These are phyloP conservation scores for Meteorus cinctellus DNA, from an alignment of 2,888 invertebrate species.

Conservation along the genomic window DNA sequence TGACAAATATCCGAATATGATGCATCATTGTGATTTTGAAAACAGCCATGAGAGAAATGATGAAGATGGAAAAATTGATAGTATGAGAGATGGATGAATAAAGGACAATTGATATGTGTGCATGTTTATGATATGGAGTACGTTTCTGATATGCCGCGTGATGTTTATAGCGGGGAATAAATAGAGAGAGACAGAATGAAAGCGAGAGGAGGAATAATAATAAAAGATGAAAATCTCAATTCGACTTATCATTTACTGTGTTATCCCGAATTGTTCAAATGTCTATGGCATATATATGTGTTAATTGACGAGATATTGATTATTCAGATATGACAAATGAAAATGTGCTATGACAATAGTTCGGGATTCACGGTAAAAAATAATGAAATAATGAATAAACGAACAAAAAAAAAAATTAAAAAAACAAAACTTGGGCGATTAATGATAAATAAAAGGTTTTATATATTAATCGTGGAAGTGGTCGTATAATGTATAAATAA, in stretches of 20 bases:
- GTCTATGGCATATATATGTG: slow-evolving; percentile 15
- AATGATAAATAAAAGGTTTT: slow-evolving; percentile 26
- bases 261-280: slow-evolving; percentile 22
- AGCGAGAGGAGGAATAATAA: slow-evolving; percentile 37
- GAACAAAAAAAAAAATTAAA: neutral
- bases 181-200: slow-evolving; percentile 48
- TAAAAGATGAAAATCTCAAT: slow-evolving; percentile 28
- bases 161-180: slow-evolving; percentile 42
- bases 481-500: slow-evolving; percentile 63
- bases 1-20: slow-evolving; percentile 20
- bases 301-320: slow-evolving; percentile 4
- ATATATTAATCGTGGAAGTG: slow-evolving; percentile 44
- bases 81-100: slow-evolving; percentile 45
- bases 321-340: slow-evolving; percentile 1
- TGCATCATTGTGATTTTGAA: slow-evolving; percentile 13
- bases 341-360: neutral
- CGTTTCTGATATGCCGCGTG: slow-evolving; percentile 48
- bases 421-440: slow-evolving; percentile 28
- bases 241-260: slow-evolving; percentile 36
- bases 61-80: slow-evolving; percentile 49
- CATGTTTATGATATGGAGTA: slow-evolving; percentile 53
- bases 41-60: slow-evolving; percentile 16
- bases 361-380: slow-evolving; percentile 18
- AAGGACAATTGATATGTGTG: slow-evolving; percentile 51
- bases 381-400: neutral